Base-by-base conservation (phyloP, 2,797 vertebrate species). In the Anas flavirostris region DNA sequence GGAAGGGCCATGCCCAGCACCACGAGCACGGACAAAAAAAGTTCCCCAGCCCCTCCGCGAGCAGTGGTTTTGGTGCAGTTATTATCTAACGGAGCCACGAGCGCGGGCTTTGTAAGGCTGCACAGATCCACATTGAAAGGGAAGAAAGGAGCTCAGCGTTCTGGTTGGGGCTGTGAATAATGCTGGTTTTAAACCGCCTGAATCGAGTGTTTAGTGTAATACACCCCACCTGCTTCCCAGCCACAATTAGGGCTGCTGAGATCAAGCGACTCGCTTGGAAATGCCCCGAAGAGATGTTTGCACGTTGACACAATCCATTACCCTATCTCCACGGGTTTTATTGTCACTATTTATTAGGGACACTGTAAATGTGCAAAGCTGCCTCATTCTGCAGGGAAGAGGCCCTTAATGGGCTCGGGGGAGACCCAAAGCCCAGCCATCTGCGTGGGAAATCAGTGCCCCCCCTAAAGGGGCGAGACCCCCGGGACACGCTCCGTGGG, bases 401-500 rank as follows among this genome's bases (percentile, higher is more conserved):
- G 6, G 18, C 37, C 55, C 50, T 63, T 52, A 22, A 6, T 2
- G 10, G 74, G 46, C 3, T 29, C 2, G 2, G 22, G 33, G 35
- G 23, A 60, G n/a, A 63, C 16, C 0, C 1, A 90, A 89, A 56
- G 13, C 41, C 43, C 53, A n/a, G 1, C 4, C 28, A 8, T 12
- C 14, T 3, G 1, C 29, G 0, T 3, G 6, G 44, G 18, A 4
- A 62, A 62, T 28, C 35, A n/a, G n/a, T 16, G 48, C 11, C 21
- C 25, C 8, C 33, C 26, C 3, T 10, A 0, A 0, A 50, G 75
- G 25, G n/a, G 7, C 0, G 6, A 53, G 29, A 11, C 12, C 35
- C 10, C 4, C 2, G 0, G 55, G 19, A 46, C 10, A 10, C 6
- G 4, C 1, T 56, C 37, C 1, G 0, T 2, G 33, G 60, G 52